Evolutionary conservation across 2,888 invertebrate genomes (phyloP).

Genomic region (Agrenia bidenticulata): DNA sequence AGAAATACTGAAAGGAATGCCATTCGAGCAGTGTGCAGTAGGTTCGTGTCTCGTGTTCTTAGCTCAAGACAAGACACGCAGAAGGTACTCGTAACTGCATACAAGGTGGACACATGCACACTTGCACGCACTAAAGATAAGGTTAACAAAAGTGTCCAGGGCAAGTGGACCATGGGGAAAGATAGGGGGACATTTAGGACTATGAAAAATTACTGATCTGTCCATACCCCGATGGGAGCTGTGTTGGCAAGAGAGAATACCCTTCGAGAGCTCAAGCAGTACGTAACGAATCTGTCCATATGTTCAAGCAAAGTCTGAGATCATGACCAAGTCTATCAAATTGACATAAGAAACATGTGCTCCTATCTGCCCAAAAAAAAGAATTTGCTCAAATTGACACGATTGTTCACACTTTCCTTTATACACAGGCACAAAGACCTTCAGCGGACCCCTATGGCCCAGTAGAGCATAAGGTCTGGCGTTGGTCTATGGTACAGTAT

Average conservation of each 20-base stretch:
- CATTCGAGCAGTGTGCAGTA: too few relatives aligned
- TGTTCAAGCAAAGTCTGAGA: slow-evolving; percentile 22
- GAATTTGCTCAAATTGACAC: slow-evolving; percentile 44
- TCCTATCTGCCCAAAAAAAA: slow-evolving; percentile 29
- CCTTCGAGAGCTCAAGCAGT: neutral
- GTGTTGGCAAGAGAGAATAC: slow-evolving; percentile 21
- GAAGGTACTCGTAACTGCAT: too few relatives aligned
- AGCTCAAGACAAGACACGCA: too few relatives aligned
- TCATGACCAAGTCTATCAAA: slow-evolving; percentile 48
- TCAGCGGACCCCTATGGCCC: too few relatives aligned
- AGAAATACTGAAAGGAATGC: too few relatives aligned
- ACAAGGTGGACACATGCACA: too few relatives aligned
- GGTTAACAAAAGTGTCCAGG: too few relatives aligned
- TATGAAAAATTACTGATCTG: neutral
- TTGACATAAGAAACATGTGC: slow-evolving; percentile 43
- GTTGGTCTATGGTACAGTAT: neutral
- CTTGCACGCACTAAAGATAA: too few relatives aligned
- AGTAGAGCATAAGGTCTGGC: too few relatives aligned
- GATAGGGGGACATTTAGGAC: neutral
- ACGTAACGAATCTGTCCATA: neutral
- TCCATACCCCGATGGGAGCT: slow-evolving; percentile 25
- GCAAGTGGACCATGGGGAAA: too few relatives aligned
- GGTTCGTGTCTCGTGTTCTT: too few relatives aligned
- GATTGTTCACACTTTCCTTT: slow-evolving; percentile 10
- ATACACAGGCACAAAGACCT: too few relatives aligned